A percentile compares a stretch with the other conserved stretches of the same genome.
phyloP scores from a whole-genome alignment of 2,888 invertebrate species.

The Dolichopus griseipennis region DNA sequence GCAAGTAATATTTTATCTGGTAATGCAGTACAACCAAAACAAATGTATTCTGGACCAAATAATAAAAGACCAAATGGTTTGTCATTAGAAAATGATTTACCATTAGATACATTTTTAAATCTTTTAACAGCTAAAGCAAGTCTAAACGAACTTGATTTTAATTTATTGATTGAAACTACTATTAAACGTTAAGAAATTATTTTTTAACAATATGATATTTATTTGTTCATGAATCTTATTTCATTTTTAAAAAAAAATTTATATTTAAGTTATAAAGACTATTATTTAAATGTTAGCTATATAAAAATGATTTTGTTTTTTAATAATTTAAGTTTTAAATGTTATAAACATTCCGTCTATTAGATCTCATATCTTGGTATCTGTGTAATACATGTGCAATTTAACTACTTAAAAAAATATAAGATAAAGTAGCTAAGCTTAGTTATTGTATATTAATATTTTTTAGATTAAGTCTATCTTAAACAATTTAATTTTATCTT shows the following conservation, averaged over 20 bases:
- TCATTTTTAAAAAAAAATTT: no score
- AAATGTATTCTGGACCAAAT: background rate
- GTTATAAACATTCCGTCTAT: background rate
- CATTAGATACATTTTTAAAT: conserved; percentile 76
- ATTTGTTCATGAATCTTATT: no score
- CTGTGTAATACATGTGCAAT: background rate
- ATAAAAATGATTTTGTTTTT: background rate
- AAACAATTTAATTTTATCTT: no score
- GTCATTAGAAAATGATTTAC: conserved; percentile 39
- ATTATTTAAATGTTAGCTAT: background rate
- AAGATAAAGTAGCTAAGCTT: background rate
- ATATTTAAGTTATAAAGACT: no score
- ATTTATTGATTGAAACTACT: conserved; percentile 75
- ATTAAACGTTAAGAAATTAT: conserved; percentile 20
- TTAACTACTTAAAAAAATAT: background rate
- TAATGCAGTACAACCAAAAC: conserved; percentile 43
- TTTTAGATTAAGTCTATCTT: no score
- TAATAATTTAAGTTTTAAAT: background rate
- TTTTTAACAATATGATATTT: background rate
- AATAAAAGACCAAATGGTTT: background rate
- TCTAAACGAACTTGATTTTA: conserved; percentile 75
- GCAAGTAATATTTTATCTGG: conserved; percentile 71
- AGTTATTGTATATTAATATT: no score
- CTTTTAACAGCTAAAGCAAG: conserved; percentile 79
- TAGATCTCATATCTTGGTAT: background rate